Evolutionary conservation across 2,797 vertebrate species (phyloP).

Genomic region (Jordanella pulchra): DNA sequence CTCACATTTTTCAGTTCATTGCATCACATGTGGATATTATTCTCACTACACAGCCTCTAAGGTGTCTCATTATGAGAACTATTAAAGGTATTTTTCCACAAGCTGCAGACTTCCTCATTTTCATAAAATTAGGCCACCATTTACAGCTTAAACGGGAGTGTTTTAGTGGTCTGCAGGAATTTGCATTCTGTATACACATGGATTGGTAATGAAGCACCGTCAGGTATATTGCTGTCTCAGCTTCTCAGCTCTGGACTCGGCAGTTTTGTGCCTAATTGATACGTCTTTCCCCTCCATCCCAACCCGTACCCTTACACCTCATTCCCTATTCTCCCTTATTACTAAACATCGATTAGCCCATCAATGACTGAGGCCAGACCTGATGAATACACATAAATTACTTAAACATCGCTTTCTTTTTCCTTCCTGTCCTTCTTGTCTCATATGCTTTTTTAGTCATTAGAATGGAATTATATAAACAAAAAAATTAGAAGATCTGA

Average conservation of each 20-base stretch:
- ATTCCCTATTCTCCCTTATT: conserved; percentile 83
- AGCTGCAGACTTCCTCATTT: conserved; percentile 38
- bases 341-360: conserved; percentile 83
- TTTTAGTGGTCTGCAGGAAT: conserved; percentile 35
- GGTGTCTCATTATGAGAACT: conserved; percentile 46
- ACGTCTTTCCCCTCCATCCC: conserved; percentile 67
- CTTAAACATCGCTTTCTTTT: conserved; percentile 47
- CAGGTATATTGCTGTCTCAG: conserved; percentile 83
- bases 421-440: conserved; percentile 11
- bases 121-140: conserved; percentile 11
- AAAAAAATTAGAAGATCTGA: background rate
- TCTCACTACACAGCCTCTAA: conserved; percentile 16
- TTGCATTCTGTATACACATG: conserved; percentile 71
- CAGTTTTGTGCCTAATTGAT: conserved; percentile 81
- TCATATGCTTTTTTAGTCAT: conserved; percentile 31
- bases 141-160: conserved; percentile 16
- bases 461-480: too few species aligned
- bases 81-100: conserved; percentile 36
- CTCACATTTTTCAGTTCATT: conserved; percentile 27
- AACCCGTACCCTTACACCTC: conserved; percentile 64
- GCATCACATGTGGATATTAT: conserved; percentile 30
- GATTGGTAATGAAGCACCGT: conserved; percentile 82
- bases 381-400: conserved; percentile 75
- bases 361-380: conserved; percentile 65
- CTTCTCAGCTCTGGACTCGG: conserved; percentile 79